A percentile compares a stretch with the other conserved stretches of the same genome.
Conservation (phyloP, 2,797 vertebrate species). For the Apodemus agrarius region DNA sequence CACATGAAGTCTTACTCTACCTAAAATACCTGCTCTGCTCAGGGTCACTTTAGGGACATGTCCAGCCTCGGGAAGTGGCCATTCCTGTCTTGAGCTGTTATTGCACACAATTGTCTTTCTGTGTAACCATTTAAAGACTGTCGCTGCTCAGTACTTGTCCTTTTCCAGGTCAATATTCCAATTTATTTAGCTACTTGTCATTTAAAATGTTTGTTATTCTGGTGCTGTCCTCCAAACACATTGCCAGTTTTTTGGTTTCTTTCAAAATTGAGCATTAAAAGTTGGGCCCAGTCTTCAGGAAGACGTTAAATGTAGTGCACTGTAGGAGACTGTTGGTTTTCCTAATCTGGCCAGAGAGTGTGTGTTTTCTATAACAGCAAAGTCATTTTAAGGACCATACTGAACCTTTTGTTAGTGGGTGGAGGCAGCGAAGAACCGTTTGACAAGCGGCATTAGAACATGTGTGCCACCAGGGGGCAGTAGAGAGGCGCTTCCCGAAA, state of each 20-base stretch:
- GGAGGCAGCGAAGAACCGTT: background rate
- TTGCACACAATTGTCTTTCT: background rate
- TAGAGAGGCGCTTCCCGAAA: background rate
- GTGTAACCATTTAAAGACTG: background rate
- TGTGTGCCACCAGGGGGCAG: background rate
- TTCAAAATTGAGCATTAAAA: constrained; percentile 40
- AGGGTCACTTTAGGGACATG: background rate
- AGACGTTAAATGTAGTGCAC: background rate
- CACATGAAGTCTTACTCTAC: background rate
- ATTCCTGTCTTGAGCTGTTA: background rate
- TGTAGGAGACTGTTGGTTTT: background rate
- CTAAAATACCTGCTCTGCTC: background rate
- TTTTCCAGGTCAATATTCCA: background rate
- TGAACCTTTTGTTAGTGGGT: constrained; percentile 17
- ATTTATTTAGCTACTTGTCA: background rate
- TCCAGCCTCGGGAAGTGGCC: background rate
- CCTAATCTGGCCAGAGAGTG: constrained; percentile 39
- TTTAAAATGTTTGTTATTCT: constrained; percentile 35
- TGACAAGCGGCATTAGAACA: background rate
- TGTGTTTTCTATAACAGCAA: background rate
- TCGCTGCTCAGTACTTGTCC: background rate
- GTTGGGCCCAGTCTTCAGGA: background rate
- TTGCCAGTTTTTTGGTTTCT: constrained; percentile 26
- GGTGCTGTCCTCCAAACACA: background rate
- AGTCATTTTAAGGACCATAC: constrained; percentile 33